phyloP scores from a whole-genome alignment of 2,888 invertebrate species.

The Isoperla grammatica region DNA sequence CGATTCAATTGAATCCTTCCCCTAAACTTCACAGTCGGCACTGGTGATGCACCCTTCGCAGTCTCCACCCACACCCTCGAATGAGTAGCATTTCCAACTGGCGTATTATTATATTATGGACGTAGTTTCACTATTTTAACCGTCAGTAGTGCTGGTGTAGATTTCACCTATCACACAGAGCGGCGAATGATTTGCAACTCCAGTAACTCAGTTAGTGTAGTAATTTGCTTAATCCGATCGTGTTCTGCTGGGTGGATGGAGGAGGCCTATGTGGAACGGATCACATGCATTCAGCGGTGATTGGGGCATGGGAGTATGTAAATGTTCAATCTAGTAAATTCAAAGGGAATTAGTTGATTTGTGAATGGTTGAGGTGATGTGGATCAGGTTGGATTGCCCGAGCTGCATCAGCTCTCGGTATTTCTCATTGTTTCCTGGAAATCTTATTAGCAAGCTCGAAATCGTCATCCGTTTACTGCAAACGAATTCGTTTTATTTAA shows the following conservation, averaged over 20 bases:
- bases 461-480: too few relatives aligned
- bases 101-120: conserved; percentile 2
- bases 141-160: conserved; percentile 9
- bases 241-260: background rate
- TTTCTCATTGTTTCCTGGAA: background rate
- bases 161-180: conserved; percentile 19
- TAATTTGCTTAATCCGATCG: conserved; percentile 27
- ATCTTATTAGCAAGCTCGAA: too few relatives aligned
- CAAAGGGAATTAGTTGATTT: conserved; percentile 18
- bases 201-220: conserved; percentile 23
- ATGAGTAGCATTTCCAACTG: background rate
- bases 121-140: too few relatives aligned
- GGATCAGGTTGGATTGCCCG: background rate
- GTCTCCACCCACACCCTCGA: background rate
- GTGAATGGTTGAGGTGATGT: conserved; percentile 8
- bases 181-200: conserved; percentile 24
- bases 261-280: too few relatives aligned
- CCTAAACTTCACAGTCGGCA: conserved; percentile 18
- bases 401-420: too few relatives aligned
- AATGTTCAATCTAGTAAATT: conserved; percentile 18
- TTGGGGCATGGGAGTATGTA: conserved; percentile 5
- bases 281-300: background rate
- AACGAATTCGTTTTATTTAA: too few relatives aligned
- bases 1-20: conserved; percentile 18
- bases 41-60: background rate